Base-by-base conservation (phyloP, 2,888 invertebrate genomes). In the Apoda limacodes region DNA sequence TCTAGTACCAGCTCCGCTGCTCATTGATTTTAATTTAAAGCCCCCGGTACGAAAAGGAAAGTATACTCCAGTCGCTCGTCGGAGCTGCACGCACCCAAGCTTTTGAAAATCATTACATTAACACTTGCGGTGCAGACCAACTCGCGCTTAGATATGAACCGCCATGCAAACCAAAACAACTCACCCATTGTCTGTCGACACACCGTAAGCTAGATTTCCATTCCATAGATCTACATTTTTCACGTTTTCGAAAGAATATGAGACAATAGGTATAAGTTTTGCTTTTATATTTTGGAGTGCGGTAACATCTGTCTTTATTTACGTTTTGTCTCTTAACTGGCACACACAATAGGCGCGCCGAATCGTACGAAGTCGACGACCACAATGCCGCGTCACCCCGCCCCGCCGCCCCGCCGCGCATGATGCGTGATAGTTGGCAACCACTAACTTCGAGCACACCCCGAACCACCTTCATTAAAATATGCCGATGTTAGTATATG, bases 261-360 rank as follows among this genome's bases (percentile, higher is more conserved):
- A 34, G 45, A 32, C 32, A 32, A 40, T 48, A 30, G 32, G 28
- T 37, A 39, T 35, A 40, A 39, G 30, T 39, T 34, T 38, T 42
- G 46, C 46, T 37, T 44, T 47, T 51, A 57, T 54, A 55, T 62
- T 69, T 63, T 59, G 65, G 66, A 71, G 70, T 67, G 63, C 52
- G 72, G 78, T 65, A 75, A 78, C 78, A 80, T 78, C 78, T 80
- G 78, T 68, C 48, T 78, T 78, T 78, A 80, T 80, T 78, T 78
- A 78, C 75, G 75, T 76, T 76, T 72, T 63, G 72, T 69, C 69
- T 74, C 60, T 63, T 66, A 69, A 66, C 60, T 55, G 62, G 57
- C 59, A 62, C 60, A n/a, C n/a, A 74, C 74, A 76, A 76, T 70
- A 59, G 72, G 64, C 62, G 67, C 68, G 58, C 57, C 59, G 67